phyloP scores from a whole-genome alignment of 2,113 vertebrate species.

The Egretta garzetta region DNA sequence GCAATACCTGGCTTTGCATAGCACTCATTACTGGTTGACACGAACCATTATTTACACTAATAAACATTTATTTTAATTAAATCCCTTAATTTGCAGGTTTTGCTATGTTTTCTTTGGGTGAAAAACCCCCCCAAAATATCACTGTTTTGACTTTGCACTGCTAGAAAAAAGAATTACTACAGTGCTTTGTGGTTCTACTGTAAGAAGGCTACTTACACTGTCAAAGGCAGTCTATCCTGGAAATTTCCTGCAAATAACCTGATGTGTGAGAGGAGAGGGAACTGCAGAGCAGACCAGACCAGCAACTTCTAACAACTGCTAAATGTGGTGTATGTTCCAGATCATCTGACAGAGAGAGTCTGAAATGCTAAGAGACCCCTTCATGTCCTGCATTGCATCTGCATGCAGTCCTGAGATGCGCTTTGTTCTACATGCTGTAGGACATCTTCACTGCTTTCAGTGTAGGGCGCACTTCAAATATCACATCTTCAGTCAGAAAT shows the following conservation, averaged over 20 bases:
- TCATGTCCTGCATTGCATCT: too few species aligned
- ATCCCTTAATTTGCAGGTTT: neutral
- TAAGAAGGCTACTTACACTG: neutral
- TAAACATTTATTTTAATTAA: neutral
- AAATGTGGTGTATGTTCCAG: neutral
- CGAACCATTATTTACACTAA: neutral
- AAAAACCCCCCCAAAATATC: neutral
- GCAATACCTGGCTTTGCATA: neutral
- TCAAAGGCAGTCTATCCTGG: neutral
- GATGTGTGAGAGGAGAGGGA: neutral
- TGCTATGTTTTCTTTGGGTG: neutral
- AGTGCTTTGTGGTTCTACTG: neutral
- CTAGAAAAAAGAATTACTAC: neutral
- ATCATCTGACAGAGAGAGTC: neutral
- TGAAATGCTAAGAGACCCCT: neutral
- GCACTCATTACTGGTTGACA: neutral
- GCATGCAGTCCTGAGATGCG: neutral
- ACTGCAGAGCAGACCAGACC: neutral
- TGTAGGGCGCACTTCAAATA: neutral
- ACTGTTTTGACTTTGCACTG: neutral
- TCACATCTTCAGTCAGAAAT: neutral
- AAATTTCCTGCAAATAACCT: neutral
- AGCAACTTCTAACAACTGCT: neutral
- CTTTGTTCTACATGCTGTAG: too few species aligned
- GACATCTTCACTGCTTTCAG: neutral